Conservation (phyloP, 2,888 invertebrate species). For the Notodromas monacha region DNA sequence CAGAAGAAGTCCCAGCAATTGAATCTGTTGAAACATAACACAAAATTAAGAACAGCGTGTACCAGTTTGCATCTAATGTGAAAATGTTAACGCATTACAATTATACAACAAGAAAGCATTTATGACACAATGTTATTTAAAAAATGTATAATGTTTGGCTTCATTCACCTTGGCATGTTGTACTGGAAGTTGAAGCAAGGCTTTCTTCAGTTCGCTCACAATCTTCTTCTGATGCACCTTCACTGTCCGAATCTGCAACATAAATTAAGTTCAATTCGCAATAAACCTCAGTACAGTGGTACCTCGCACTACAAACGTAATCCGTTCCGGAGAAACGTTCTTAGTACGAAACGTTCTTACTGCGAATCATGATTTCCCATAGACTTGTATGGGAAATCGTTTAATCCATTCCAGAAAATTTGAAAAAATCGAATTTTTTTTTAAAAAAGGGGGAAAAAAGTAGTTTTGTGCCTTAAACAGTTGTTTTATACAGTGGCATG, state of each 20-base stretch:
- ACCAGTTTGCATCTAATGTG: slow-evolving; percentile 2
- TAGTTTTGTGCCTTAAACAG: too few species aligned
- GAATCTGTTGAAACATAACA: slow-evolving; percentile 4
- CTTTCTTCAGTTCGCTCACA: slow-evolving; percentile 1
- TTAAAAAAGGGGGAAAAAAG: too few species aligned
- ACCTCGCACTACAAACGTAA: too few species aligned
- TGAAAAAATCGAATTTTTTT: too few species aligned
- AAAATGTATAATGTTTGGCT: slow-evolving; percentile 1
- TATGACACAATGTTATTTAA: not conserved
- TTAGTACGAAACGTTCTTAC: too few species aligned
- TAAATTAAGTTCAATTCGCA: slow-evolving; percentile 1
- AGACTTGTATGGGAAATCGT: too few species aligned
- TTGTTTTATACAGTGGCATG: too few species aligned
- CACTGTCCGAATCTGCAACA: slow-evolving; percentile 4
- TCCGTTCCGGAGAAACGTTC: too few species aligned
- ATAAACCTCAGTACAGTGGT: slow-evolving; percentile 4
- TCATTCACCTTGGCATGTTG: slow-evolving; percentile 1
- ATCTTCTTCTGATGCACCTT: slow-evolving; percentile 2
- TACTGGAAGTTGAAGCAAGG: slow-evolving; percentile 4
- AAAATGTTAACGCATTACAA: slow-evolving; percentile 2
- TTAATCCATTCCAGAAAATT: too few species aligned
- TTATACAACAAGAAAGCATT: not conserved
- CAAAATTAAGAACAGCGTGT: slow-evolving; percentile 4
- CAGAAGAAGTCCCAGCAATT: slow-evolving; percentile 4
- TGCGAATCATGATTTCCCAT: too few species aligned